Percentiles rank a stretch among this genome's conserved stretches.
Evolutionary conservation across 92 coral and sea anemone genomes (phyloP).

Genomic region (Parazoanthus atlanticus): DNA sequence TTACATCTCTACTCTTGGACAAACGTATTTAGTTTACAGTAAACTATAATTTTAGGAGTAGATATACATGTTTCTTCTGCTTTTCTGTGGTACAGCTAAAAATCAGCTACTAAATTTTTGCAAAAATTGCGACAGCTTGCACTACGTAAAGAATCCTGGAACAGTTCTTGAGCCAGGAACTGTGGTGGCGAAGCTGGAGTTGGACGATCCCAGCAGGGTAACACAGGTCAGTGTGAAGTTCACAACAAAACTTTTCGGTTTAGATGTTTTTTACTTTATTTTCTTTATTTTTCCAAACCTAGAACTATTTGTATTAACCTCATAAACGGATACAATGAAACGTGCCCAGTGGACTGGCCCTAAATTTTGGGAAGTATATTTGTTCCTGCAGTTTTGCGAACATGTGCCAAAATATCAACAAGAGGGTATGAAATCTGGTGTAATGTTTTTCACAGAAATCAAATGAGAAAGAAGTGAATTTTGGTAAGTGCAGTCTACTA

Average conservation of each 20-base stretch:
- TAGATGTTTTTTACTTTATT: no score
- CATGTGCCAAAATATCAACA: no score
- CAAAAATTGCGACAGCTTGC: constrained; percentile 65
- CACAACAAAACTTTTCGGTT: neutral
- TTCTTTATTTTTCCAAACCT: no score
- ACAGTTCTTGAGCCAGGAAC: constrained; percentile 96
- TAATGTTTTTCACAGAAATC: neutral
- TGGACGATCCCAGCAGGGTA: constrained; percentile 94
- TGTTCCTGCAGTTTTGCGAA: no score
- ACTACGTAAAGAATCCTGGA: constrained; percentile 86
- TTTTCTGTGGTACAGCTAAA: no score
- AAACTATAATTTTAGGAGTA: neutral
- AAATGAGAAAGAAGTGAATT: no score
- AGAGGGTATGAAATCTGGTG: neutral
- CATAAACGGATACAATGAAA: no score
- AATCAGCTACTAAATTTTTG: neutral
- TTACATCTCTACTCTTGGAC: no score
- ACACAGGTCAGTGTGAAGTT: constrained; percentile 74
- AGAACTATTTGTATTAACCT: no score
- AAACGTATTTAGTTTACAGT: neutral
- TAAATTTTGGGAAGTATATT: neutral
- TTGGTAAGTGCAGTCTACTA: no score
- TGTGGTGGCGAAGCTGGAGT: constrained; percentile 86
- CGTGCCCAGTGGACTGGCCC: neutral
- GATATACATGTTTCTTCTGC: neutral